A percentile compares a stretch with the other conserved stretches of the same genome.
phyloP scores from a whole-genome alignment of 1,140 invertebrate genomes.

The Drosophila arawakana region DNA sequence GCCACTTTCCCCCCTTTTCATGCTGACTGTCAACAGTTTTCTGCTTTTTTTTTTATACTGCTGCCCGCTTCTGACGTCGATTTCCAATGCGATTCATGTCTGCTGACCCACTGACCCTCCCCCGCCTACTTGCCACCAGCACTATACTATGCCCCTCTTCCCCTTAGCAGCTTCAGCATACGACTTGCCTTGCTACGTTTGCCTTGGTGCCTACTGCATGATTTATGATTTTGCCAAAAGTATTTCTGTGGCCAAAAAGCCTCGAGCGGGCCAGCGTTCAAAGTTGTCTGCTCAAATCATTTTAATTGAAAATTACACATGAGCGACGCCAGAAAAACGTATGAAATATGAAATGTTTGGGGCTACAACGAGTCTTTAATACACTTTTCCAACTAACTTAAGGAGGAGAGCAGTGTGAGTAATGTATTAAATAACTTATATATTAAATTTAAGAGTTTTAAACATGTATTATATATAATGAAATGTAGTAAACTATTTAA shows the following conservation, averaged over 20 bases:
- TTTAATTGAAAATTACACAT: slow-evolving; percentile 84
- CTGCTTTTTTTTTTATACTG: neutral
- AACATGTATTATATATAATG: too few species aligned
- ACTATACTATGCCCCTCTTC: neutral
- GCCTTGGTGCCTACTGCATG: slow-evolving; percentile 64
- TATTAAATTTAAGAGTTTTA: too few species aligned
- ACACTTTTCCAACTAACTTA: neutral
- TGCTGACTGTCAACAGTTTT: slow-evolving; percentile 58
- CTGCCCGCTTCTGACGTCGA: slow-evolving; percentile 51
- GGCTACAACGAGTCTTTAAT: neutral
- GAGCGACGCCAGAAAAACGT: slow-evolving; percentile 63
- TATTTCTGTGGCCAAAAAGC: slow-evolving; percentile 73
- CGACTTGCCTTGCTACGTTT: neutral
- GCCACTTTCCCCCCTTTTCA: neutral
- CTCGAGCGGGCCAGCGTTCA: slow-evolving; percentile 62
- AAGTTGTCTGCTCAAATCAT: slow-evolving; percentile 82
- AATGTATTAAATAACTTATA: too few species aligned
- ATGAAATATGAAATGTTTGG: slow-evolving; percentile 1
- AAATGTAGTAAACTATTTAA: too few species aligned
- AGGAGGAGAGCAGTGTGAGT: too few species aligned
- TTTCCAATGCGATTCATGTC: slow-evolving; percentile 78
- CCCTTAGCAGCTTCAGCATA: neutral
- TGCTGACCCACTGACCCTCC: slow-evolving; percentile 29
- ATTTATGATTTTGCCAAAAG: slow-evolving; percentile 80
- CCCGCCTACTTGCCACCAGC: neutral